Conservation (phyloP, 2,113 vertebrate species). For the Mustela lutreola region DNA sequence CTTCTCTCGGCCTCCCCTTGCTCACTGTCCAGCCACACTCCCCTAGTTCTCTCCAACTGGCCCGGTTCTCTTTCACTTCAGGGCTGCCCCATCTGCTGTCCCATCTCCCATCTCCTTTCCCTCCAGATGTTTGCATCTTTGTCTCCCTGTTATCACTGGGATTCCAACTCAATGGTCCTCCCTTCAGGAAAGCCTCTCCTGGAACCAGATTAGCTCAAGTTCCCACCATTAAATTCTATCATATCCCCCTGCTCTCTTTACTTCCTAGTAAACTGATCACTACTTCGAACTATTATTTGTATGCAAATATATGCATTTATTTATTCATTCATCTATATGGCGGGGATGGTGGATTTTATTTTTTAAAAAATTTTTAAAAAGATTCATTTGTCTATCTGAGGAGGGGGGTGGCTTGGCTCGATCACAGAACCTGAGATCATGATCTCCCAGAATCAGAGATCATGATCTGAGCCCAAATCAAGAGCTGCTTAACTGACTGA, state of each 20-base stretch:
- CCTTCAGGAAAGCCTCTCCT: background rate
- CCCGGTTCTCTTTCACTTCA: no score
- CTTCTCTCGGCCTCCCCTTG: no score
- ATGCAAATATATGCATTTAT: background rate
- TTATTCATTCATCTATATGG: background rate
- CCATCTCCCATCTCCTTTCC: no score
- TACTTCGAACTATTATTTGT: background rate
- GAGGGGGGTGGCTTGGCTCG: rapidly evolving
- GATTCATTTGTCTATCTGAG: no score
- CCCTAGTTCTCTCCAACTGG: background rate
- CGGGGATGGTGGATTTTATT: background rate
- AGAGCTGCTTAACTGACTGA: no score
- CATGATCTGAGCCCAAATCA: no score
- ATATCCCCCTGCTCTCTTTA: background rate
- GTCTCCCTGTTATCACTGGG: background rate
- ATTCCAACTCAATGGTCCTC: background rate
- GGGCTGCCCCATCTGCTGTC: no score
- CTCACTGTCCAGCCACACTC: background rate
- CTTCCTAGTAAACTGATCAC: background rate
- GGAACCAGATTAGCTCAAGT: background rate
- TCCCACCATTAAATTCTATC: no score
- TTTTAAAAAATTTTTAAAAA: no score
- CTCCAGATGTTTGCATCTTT: background rate
- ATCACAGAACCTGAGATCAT: no score
- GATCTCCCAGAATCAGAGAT: no score